Evolutionary conservation across 1,140 invertebrate genomes (phyloP).

Genomic region (Drosophila ficusphila): DNA sequence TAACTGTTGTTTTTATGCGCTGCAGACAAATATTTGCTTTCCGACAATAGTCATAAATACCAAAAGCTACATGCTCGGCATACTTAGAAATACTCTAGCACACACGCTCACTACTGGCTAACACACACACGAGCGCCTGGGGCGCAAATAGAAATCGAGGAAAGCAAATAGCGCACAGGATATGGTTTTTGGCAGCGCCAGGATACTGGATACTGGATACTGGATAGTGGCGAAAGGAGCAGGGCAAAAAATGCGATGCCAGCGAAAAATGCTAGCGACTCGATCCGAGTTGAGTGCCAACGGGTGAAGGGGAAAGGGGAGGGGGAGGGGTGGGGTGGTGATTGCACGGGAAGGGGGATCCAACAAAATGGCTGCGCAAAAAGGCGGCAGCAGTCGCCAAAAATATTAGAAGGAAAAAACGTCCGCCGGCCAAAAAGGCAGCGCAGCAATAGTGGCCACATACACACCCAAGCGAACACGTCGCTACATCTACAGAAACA

Average conservation of each 20-base stretch:
- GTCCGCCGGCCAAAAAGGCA: conserved; percentile 35
- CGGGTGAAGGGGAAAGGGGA: not conserved
- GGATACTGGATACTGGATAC: conserved; percentile 57
- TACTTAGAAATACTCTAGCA: conserved; percentile 75
- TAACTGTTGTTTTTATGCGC: conserved; percentile 84
- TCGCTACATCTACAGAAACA: conserved; percentile 23
- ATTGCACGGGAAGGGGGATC: not conserved
- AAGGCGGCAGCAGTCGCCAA: conserved; percentile 74
- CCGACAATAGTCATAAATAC: conserved; percentile 84
- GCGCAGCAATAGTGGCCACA: conserved; percentile 41
- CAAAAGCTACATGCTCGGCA: conserved; percentile 84
- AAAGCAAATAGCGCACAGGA: conserved; percentile 80
- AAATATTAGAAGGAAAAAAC: conserved; percentile 76
- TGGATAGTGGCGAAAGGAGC: conserved; percentile 53
- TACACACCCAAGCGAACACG: conserved; percentile 28
- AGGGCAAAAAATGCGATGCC: conserved; percentile 62
- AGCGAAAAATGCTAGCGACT: conserved; percentile 64
- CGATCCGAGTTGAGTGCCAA: conserved; percentile 31
- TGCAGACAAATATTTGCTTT: conserved; percentile 84
- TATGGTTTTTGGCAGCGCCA: conserved; percentile 76
- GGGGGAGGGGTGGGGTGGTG: no score
- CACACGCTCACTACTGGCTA: conserved; percentile 48
- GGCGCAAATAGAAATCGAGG: conserved; percentile 81
- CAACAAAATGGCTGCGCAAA: conserved; percentile 80
- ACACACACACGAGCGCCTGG: conserved; percentile 30